Conservation (phyloP, 2,113 vertebrate species). For the Triplophysa dalaica region DNA sequence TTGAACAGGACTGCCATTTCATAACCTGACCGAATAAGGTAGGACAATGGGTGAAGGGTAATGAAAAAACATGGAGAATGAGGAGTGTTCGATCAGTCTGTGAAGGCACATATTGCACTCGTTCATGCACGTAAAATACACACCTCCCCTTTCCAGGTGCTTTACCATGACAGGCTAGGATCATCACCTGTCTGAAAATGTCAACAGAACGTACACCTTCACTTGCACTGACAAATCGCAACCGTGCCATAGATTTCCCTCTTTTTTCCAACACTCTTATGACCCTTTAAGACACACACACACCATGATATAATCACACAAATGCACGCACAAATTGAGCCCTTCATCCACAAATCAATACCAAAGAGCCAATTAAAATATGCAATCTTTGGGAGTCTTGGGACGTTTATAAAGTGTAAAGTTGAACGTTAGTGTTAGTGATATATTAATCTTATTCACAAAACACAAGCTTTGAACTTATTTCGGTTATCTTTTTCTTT, state of each 20-base stretch:
- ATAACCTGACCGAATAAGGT: slow-evolving; percentile 54
- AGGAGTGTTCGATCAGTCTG: not conserved
- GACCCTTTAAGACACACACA: slow-evolving; percentile 9
- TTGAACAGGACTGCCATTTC: slow-evolving; percentile 41
- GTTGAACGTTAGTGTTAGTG: no score
- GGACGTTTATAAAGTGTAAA: no score
- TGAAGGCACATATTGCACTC: slow-evolving; percentile 9
- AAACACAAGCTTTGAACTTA: no score
- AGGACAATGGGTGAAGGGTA: slow-evolving; percentile 4
- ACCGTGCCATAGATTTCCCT: slow-evolving; percentile 13
- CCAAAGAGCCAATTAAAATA: slow-evolving; percentile 45
- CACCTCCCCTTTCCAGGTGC: slow-evolving; percentile 24
- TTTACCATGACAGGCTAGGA: slow-evolving; percentile 24
- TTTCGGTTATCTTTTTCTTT: no score
- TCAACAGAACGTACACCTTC: not conserved
- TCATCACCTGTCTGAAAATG: slow-evolving; percentile 18
- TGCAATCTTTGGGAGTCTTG: no score
- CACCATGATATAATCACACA: slow-evolving; percentile 36
- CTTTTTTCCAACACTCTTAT: slow-evolving; percentile 28
- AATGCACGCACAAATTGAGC: not conserved
- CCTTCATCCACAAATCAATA: slow-evolving; percentile 1
- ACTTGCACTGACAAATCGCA: slow-evolving; percentile 7
- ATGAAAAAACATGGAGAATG: slow-evolving; percentile 11
- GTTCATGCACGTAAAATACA: slow-evolving; percentile 18
- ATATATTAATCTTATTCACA: no score